Conservation (phyloP, 1,140 invertebrate genomes). For the Drosophila ogumai region DNA sequence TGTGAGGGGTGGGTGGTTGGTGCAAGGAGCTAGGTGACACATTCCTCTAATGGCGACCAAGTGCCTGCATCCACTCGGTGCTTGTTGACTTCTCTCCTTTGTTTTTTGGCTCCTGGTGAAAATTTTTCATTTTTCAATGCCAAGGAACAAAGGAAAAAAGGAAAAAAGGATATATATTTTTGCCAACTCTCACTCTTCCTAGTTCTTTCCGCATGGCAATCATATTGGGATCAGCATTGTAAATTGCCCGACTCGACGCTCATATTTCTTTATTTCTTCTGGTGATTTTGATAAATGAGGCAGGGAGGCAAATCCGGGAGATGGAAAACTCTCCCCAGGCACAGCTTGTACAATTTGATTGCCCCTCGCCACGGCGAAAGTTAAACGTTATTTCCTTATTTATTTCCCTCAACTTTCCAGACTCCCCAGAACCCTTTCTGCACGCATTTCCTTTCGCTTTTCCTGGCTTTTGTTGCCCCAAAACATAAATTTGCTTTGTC, state of each 20-base stretch:
- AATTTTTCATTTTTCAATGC: constrained; percentile 52
- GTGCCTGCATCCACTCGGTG: constrained; percentile 33
- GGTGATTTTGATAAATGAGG: constrained; percentile 73
- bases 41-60: constrained; percentile 37
- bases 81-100: constrained; percentile 38
- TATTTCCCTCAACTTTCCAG: constrained; percentile 63
- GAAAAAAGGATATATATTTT: constrained; percentile 13
- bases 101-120: constrained; percentile 17
- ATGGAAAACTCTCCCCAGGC: constrained; percentile 33
- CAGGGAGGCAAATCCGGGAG: constrained; percentile 17
- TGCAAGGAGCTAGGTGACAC: constrained; percentile 43
- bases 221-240: constrained; percentile 59
- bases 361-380: constrained; percentile 53
- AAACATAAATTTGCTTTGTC: constrained; percentile 75
- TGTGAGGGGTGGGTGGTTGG: too few species aligned
- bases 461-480: constrained; percentile 38
- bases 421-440: constrained; percentile 48
- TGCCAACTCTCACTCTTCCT: constrained; percentile 3
- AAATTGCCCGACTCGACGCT: constrained; percentile 40
- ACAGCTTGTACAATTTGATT: constrained; percentile 61
- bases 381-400: constrained; percentile 78
- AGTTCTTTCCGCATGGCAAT: constrained; percentile 34
- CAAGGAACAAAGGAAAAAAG: constrained; percentile 40
- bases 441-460: constrained; percentile 43
- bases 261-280: constrained; percentile 59